Conservation (phyloP, 2,113 vertebrate genomes). For the Bucco capensis region DNA sequence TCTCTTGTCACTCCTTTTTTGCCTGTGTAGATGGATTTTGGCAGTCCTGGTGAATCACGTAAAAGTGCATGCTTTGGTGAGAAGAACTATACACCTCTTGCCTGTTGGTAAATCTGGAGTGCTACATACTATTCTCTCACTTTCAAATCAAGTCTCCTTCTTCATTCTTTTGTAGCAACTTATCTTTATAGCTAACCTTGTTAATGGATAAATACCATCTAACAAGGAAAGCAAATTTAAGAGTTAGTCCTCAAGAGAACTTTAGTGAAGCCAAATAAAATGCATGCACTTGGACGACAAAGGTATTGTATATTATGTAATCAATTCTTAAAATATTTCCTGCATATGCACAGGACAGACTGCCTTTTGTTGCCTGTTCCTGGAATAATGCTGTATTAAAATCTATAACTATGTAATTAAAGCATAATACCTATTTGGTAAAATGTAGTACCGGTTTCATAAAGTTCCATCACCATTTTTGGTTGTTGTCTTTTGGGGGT, state of each 20-base stretch:
- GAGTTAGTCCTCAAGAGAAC: not conserved
- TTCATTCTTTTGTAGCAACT: not conserved
- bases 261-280: not conserved
- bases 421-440: not conserved
- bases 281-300: not conserved
- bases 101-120: not conserved
- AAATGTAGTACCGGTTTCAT: not conserved
- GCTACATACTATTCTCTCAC: not conserved
- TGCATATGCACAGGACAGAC: not conserved
- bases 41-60: not conserved
- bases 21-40: not conserved
- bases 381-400: not conserved
- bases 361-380: not conserved
- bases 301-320: not conserved
- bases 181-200: not conserved
- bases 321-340: not conserved
- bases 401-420: not conserved
- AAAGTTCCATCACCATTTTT: not conserved
- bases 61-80: not conserved
- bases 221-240: not conserved
- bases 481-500: not conserved
- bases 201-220: not conserved
- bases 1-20: not conserved
- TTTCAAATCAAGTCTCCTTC: not conserved
- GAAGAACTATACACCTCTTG: not conserved